These are phyloP conservation scores for Mallateleia sp. DNA, from an alignment of 2,888 invertebrate species.

Conservation along the genomic window DNA sequence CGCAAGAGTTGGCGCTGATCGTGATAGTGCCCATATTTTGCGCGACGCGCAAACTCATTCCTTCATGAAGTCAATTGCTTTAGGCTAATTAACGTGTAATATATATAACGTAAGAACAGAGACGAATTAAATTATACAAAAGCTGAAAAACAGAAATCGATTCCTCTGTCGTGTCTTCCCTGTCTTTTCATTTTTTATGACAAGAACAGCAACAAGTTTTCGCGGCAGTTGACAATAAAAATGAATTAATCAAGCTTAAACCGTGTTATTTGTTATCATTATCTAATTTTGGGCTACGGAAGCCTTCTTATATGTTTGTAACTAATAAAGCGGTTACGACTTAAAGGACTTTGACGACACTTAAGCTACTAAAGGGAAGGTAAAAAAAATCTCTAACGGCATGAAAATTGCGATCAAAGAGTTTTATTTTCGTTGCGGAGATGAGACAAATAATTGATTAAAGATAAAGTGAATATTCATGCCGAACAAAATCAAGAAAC, in stretches of 20 bases:
- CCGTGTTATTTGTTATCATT: slow-evolving; percentile 6
- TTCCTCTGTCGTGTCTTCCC: background rate
- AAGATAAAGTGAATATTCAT: background rate
- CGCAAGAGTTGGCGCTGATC: slow-evolving; percentile 81
- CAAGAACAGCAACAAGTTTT: background rate
- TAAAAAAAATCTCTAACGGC: background rate
- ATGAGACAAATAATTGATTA: background rate
- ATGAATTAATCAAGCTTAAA: slow-evolving; percentile 9
- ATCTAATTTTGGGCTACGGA: background rate
- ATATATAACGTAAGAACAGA: slow-evolving; percentile 65
- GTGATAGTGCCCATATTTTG: slow-evolving; percentile 84
- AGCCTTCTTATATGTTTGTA: background rate
- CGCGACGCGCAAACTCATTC: slow-evolving; percentile 86
- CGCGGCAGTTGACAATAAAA: slow-evolving; percentile 15
- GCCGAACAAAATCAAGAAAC: background rate
- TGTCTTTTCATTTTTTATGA: background rate
- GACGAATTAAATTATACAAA: slow-evolving; percentile 71
- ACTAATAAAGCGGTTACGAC: background rate
- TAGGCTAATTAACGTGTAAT: slow-evolving; percentile 84
- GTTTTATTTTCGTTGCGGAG: background rate
- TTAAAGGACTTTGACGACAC: background rate
- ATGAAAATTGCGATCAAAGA: background rate
- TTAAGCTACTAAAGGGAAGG: background rate
- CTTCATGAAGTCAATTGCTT: slow-evolving; percentile 89
- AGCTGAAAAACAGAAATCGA: slow-evolving; percentile 26